Evolutionary conservation across 2,888 invertebrate species (phyloP), one percentile per base, ranked within the genome.

Genomic region (Siphonodentalium dalli): DNA sequence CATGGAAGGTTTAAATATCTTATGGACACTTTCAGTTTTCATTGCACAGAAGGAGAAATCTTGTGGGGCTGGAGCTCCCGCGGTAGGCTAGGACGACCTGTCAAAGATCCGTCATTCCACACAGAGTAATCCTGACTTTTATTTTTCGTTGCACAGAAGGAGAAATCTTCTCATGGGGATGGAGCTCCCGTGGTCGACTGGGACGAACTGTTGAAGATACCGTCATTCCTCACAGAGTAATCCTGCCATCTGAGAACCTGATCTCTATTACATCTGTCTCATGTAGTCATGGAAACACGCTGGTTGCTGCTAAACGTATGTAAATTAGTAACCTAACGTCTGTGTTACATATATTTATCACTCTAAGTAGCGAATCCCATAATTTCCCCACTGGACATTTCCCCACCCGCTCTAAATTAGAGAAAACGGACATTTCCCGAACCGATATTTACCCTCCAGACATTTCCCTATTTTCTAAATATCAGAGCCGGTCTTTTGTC

Each of bases 161-260:
- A 24, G 68, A 73, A 39, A 69, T 80, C 1, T 79, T 68, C 56
- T 74, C 79, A 0, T 80, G 79, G 76, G 80, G 80, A 5, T 79
- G 79, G 51, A 63, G 63, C 48, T 70, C 75, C 3, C 58, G 79
- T n/a, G 80, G 80, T 15, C 59, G 80, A 4, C 68, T 80, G 3
- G 80, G 78, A 3, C 59, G 78, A 29, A 50, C 61, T 8, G 68
- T 69, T 40, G 64, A 63, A 38, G 69, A 74, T n/a, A 66, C 67
- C 6, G 63, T 68, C 49, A 49, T 66, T 4, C 80, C 80, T 3
- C 63, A 65, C 33, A 59, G 57, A 44, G 72, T 79, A 8, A 52
- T 42, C 9, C 62, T 79, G 13, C 54, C 50, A 20, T 65, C 61
- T 18, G 71, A 72, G 20, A 72, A 71, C 9, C 62, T 66, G 5